These are phyloP conservation scores for Arctia plantaginis DNA, from an alignment of 2,888 invertebrate genomes.

Conservation along the genomic window DNA sequence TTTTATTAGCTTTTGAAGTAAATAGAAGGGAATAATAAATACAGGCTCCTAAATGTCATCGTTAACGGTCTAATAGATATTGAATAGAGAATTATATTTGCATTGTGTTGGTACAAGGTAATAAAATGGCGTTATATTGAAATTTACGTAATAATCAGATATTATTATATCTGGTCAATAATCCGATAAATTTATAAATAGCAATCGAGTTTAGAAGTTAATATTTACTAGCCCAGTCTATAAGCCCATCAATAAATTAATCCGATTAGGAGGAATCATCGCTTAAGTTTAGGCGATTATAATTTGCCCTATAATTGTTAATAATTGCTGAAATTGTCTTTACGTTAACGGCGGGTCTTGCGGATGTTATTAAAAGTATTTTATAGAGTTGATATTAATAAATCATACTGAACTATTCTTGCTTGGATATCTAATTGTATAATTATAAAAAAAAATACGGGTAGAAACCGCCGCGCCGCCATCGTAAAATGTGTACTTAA, in stretches of 20 bases:
- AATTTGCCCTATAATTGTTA: background rate
- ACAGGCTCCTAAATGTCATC: constrained; percentile 31
- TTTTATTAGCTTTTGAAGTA: constrained; percentile 50
- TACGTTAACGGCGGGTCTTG: background rate
- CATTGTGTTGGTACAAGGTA: background rate
- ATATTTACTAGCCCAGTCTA: background rate
- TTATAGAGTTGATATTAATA: background rate
- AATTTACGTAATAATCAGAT: background rate
- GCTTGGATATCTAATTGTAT: too few relatives aligned
- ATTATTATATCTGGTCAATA: background rate
- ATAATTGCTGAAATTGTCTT: background rate
- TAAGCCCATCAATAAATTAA: background rate
- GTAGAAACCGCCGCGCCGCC: too few relatives aligned
- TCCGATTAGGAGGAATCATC: background rate
- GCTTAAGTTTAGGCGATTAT: background rate
- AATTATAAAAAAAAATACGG: too few relatives aligned
- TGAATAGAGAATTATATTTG: constrained; percentile 23
- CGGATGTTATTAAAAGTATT: background rate
- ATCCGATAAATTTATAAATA: background rate
- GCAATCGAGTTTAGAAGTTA: background rate
- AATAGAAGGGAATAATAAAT: constrained; percentile 46
- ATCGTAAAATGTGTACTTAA: background rate
- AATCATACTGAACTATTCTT: background rate
- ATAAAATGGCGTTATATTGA: background rate
- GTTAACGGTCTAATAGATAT: constrained; percentile 36